phyloP scores from a whole-genome alignment of 2,888 invertebrate genomes.

The Tachina fera region DNA sequence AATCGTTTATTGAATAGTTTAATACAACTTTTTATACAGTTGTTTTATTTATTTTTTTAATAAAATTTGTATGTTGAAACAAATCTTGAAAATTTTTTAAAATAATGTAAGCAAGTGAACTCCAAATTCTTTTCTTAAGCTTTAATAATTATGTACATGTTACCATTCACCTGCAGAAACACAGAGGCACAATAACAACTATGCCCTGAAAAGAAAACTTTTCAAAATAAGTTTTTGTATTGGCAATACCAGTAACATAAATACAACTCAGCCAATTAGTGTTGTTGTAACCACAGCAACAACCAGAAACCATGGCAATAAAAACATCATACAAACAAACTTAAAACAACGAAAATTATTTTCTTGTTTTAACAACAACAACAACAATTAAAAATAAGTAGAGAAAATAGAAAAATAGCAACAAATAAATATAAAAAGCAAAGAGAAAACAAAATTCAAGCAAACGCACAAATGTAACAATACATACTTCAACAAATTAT shows the following conservation, averaged over 20 bases:
- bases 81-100: too few species aligned
- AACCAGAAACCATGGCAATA: conserved; percentile 24
- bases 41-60: too few species aligned
- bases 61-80: too few species aligned
- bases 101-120: too few species aligned
- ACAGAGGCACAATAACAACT: neutral
- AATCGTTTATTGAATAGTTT: too few species aligned
- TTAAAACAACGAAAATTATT: conserved; percentile 19
- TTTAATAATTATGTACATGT: too few species aligned
- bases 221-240: conserved; percentile 11
- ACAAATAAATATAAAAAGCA: conserved; percentile 24
- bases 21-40: too few species aligned
- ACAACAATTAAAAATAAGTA: conserved; percentile 30
- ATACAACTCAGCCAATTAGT: conserved; percentile 39
- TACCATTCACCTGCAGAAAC: too few species aligned
- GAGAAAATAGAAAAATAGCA: neutral
- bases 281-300: conserved; percentile 49
- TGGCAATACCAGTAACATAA: conserved; percentile 57
- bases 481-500: conserved; percentile 51
- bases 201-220: conserved; percentile 21
- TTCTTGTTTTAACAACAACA: too few species aligned
- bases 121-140: too few species aligned
- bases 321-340: conserved; percentile 4
- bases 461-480: conserved; percentile 41
- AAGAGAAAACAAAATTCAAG: neutral